Conservation (phyloP, 2,797 vertebrate species). For the Poecilia velifera region DNA sequence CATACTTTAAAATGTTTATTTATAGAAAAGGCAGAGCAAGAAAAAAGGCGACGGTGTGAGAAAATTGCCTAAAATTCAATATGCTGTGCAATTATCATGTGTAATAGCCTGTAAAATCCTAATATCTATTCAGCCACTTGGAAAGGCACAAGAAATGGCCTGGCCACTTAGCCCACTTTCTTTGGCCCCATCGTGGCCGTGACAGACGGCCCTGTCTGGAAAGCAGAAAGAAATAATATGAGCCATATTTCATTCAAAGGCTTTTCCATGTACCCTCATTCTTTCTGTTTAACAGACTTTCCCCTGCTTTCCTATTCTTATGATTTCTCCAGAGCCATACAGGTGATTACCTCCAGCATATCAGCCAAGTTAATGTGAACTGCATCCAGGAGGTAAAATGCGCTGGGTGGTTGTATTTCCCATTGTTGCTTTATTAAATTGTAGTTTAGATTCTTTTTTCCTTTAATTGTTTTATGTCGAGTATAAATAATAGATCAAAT, state of each 20-base stretch:
- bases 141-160: slow-evolving; percentile 83
- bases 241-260: slow-evolving; percentile 83
- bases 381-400: slow-evolving; percentile 47
- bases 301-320: slow-evolving; percentile 55
- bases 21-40: slow-evolving; percentile 57
- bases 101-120: slow-evolving; percentile 88
- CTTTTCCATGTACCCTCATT: slow-evolving; percentile 74
- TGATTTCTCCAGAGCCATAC: slow-evolving; percentile 61
- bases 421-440: slow-evolving; percentile 14
- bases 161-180: slow-evolving; percentile 83
- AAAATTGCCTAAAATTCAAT: slow-evolving; percentile 81
- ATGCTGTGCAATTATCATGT: slow-evolving; percentile 85
- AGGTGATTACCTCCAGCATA: slow-evolving; percentile 72
- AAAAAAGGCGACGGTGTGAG: slow-evolving; percentile 48
- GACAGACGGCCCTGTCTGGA: slow-evolving; percentile 82
- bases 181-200: slow-evolving; percentile 72
- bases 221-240: slow-evolving; percentile 78
- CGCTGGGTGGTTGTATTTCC: slow-evolving; percentile 23
- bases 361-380: slow-evolving; percentile 49
- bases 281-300: slow-evolving; percentile 72
- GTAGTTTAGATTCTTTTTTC: slow-evolving; percentile 13
- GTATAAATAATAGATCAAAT: not conserved
- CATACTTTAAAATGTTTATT: slow-evolving; percentile 74
- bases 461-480: slow-evolving; percentile 12
- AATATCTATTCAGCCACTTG: slow-evolving; percentile 83